Evolutionary conservation across 2,113 vertebrate genomes (phyloP).

Genomic region (Brienomyrus longianalis): DNA sequence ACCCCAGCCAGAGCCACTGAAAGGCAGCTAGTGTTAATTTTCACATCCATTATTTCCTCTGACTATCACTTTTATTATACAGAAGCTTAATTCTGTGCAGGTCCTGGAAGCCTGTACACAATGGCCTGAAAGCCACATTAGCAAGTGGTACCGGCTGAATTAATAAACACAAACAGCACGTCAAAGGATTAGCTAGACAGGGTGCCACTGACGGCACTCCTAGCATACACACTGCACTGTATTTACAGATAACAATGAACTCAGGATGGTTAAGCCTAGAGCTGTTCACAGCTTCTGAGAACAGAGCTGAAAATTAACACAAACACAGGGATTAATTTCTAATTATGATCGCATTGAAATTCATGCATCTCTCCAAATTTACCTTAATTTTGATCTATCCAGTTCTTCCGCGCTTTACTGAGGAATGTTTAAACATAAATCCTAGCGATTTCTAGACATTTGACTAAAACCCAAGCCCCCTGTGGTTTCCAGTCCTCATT

Average conservation of each 20-base stretch:
- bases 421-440: background rate
- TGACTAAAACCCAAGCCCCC: background rate
- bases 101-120: background rate
- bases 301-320: background rate
- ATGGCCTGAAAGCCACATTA: background rate
- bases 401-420: background rate
- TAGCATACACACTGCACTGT: background rate
- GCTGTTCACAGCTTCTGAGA: background rate
- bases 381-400: background rate
- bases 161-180: background rate
- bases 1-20: background rate
- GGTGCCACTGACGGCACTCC: background rate
- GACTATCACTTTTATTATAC: background rate
- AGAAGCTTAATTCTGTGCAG: background rate
- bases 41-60: background rate
- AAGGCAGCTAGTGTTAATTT: background rate
- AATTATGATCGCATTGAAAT: background rate
- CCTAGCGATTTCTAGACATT: background rate
- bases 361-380: background rate
- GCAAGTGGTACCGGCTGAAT: background rate
- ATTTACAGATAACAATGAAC: background rate
- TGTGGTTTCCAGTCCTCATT: background rate
- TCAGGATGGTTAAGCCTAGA: background rate
- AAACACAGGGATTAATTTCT: background rate
- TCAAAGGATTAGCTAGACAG: background rate